These are phyloP conservation scores for Gymnoscelis rufifasciata DNA, from an alignment of 2,888 invertebrate species.

Conservation along the genomic window DNA sequence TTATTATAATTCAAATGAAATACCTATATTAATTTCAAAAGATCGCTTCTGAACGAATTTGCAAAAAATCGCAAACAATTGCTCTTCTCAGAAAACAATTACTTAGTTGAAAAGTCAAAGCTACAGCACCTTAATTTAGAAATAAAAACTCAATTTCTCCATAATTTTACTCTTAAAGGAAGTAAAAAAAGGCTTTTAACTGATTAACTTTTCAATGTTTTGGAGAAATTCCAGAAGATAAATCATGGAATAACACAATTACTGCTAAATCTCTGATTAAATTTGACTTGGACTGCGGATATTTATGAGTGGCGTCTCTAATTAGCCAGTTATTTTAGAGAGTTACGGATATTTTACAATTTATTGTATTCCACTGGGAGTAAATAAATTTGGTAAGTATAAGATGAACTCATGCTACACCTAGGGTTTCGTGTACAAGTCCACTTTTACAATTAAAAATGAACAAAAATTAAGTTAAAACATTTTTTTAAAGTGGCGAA, in stretches of 20 bases:
- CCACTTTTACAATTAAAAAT: too few relatives aligned
- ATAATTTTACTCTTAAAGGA: slow-evolving; percentile 50
- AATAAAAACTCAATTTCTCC: slow-evolving; percentile 54
- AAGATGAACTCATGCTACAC: too few relatives aligned
- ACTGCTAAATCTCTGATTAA: slow-evolving; percentile 61
- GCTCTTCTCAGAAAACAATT: slow-evolving; percentile 1
- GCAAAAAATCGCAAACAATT: background rate
- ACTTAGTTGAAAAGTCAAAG: slow-evolving; percentile 8
- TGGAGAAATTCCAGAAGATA: slow-evolving; percentile 63
- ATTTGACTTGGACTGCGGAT: slow-evolving; percentile 27
- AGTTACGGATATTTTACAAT: too few relatives aligned
- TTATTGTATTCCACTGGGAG: too few relatives aligned
- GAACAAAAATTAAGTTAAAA: too few relatives aligned
- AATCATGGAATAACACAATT: slow-evolving; percentile 71
- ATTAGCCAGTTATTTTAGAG: slow-evolving; percentile 5
- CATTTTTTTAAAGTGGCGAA: too few relatives aligned
- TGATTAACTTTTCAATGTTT: slow-evolving; percentile 72
- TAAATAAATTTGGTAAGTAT: too few relatives aligned
- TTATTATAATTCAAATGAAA: too few relatives aligned
- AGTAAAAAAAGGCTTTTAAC: slow-evolving; percentile 69
- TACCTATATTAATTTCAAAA: too few relatives aligned
- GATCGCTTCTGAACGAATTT: background rate
- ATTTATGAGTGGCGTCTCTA: slow-evolving; percentile 11
- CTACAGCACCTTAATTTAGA: slow-evolving; percentile 45
- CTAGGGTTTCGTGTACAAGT: too few relatives aligned